Percentiles rank a stretch among this genome's conserved stretches.
These are phyloP conservation scores for Dicerorhinus sumatrensis DNA, from an alignment of 2,113 vertebrate genomes.

Conservation along the genomic window DNA sequence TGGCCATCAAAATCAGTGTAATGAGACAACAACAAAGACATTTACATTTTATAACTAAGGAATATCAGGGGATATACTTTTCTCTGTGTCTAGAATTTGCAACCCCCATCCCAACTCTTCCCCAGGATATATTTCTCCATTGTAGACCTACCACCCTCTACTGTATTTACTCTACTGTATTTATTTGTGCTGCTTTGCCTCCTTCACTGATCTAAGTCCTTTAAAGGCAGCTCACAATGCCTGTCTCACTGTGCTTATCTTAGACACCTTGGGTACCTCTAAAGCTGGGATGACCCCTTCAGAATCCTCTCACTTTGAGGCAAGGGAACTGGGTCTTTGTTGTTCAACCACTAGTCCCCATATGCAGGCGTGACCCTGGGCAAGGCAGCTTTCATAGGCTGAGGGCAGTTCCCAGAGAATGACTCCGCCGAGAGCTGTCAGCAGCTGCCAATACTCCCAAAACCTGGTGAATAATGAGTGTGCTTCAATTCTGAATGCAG, in stretches of 20 bases:
- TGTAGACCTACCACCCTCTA: background rate
- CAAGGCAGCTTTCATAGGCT: background rate
- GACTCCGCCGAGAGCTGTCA: background rate
- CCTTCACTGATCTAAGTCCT: background rate
- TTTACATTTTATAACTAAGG: background rate
- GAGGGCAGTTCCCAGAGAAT: background rate
- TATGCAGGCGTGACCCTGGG: background rate
- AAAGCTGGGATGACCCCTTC: background rate
- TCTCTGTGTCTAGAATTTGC: background rate
- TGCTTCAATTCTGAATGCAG: background rate
- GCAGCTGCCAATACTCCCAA: background rate
- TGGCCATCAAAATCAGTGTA: background rate
- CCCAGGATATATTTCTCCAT: background rate
- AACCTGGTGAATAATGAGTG: background rate
- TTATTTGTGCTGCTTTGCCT: background rate
- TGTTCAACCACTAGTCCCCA: background rate
- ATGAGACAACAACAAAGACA: background rate
- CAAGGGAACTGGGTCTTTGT: background rate
- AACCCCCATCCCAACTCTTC: background rate
- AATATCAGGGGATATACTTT: background rate
- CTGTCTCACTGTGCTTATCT: background rate
- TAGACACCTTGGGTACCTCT: background rate
- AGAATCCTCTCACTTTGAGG: background rate
- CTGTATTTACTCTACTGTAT: no score
- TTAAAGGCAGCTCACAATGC: background rate